These are phyloP conservation scores for Noctua pronuba DNA, from an alignment of 2,888 invertebrate species.

Conservation along the genomic window DNA sequence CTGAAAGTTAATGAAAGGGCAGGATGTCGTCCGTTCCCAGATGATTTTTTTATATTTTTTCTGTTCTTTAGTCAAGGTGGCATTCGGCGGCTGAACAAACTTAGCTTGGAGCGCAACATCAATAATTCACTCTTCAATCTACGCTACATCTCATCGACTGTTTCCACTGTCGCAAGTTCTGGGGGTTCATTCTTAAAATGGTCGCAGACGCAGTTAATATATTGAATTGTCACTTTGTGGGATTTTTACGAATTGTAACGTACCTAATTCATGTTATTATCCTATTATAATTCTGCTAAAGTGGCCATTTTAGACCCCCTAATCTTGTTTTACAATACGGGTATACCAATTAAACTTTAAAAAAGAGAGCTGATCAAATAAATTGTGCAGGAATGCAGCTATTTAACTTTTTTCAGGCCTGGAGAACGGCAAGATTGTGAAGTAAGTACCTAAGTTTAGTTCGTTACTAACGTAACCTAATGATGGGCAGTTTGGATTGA, in stretches of 20 bases:
- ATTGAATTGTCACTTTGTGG: no score
- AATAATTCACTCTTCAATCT: slow-evolving; percentile 88
- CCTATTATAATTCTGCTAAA: no score
- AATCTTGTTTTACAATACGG: background rate
- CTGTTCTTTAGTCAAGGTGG: slow-evolving; percentile 79
- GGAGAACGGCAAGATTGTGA: background rate
- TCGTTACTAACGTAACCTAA: background rate
- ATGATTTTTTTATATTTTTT: slow-evolving; percentile 75
- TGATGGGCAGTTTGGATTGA: background rate
- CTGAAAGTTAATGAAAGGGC: slow-evolving; percentile 83
- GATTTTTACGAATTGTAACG: no score
- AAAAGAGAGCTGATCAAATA: background rate
- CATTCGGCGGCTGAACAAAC: slow-evolving; percentile 85
- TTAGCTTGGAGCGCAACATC: slow-evolving; percentile 85
- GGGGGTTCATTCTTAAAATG: no score
- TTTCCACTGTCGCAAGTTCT: slow-evolving; percentile 76
- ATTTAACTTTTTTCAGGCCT: background rate
- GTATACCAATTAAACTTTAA: background rate
- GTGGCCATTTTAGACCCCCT: no score
- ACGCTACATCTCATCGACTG: slow-evolving; percentile 74
- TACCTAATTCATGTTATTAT: no score
- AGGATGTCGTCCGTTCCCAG: slow-evolving; percentile 84
- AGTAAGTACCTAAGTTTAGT: background rate
- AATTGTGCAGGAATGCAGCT: background rate
- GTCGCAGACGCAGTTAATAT: no score